phyloP scores from a whole-genome alignment of 2,888 invertebrate species.

The Xestia sexstrigata region DNA sequence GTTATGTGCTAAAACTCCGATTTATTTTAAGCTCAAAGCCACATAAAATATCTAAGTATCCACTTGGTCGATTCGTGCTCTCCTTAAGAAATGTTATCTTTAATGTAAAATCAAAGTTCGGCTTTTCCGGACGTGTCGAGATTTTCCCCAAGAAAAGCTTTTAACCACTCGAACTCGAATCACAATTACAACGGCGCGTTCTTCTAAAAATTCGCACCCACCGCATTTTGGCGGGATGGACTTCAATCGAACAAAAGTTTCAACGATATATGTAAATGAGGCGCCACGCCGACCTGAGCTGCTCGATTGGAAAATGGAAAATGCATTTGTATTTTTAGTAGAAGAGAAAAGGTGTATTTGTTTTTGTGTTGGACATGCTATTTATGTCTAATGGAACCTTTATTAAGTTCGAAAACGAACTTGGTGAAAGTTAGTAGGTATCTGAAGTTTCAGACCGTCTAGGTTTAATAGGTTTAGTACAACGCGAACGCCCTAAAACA shows the following conservation, averaged over 20 bases:
- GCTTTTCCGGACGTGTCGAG: constrained; percentile 74
- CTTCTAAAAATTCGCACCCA: constrained; percentile 77
- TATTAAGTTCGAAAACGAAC: constrained; percentile 26
- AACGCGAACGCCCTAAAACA: constrained; percentile 8
- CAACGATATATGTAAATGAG: constrained; percentile 76
- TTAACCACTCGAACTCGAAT: constrained; percentile 82
- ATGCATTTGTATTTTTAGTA: constrained; percentile 68
- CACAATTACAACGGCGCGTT: constrained; percentile 78
- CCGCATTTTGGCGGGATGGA: constrained; percentile 72
- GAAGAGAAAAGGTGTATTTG: constrained; percentile 60
- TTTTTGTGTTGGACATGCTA: constrained; percentile 49
- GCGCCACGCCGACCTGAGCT: constrained; percentile 56
- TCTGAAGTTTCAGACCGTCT: background rate
- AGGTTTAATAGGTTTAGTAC: constrained; percentile 15
- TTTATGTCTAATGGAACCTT: constrained; percentile 35
- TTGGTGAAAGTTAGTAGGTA: constrained; percentile 2
- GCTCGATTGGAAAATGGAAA: constrained; percentile 65
- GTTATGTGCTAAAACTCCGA: background rate
- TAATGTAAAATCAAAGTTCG: constrained; percentile 67
- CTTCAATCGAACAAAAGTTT: constrained; percentile 77
- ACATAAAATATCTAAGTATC: constrained; percentile 21
- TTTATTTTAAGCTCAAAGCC: background rate
- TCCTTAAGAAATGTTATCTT: constrained; percentile 39
- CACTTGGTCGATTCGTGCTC: constrained; percentile 23
- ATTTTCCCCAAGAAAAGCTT: constrained; percentile 81